A percentile compares a stretch with the other conserved stretches of the same genome.
phyloP scores from a whole-genome alignment of 2,113 vertebrate species.

The Electrona antarctica region DNA sequence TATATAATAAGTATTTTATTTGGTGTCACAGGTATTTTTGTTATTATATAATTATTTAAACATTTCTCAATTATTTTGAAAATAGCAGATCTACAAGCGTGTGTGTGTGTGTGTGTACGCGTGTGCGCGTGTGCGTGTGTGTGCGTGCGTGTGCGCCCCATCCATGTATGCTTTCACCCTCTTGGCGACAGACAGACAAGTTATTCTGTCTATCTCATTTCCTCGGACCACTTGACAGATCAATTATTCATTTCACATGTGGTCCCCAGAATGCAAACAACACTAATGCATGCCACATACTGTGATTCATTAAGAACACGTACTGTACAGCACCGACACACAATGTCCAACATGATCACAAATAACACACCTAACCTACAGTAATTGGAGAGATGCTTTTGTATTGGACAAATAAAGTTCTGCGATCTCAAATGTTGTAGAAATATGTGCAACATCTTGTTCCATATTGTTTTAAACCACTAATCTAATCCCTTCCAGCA shows the following conservation, averaged over 20 bases:
- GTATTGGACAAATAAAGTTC: neutral
- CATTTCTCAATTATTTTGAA: too few species aligned
- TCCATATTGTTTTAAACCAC: constrained; percentile 51
- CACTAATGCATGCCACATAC: constrained; percentile 64
- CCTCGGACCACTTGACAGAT: constrained; percentile 70
- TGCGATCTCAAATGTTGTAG: neutral
- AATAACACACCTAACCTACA: neutral
- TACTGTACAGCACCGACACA: neutral
- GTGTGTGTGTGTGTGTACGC: neutral
- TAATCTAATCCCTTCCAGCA: constrained; percentile 67
- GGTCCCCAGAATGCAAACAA: constrained; percentile 24
- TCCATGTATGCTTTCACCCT: constrained; percentile 25
- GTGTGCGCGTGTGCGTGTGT: constrained; percentile 3
- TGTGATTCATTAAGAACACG: constrained; percentile 28
- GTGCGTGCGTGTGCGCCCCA: neutral
- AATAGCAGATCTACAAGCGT: too few species aligned
- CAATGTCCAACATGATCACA: neutral
- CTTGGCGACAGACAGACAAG: constrained; percentile 67
- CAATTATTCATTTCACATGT: constrained; percentile 78
- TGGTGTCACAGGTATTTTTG: too few species aligned
- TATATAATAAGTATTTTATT: too few species aligned
- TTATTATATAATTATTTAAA: too few species aligned
- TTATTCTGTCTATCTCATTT: constrained; percentile 68
- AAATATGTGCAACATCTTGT: constrained; percentile 57
- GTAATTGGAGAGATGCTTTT: neutral